A percentile compares a stretch with the other conserved stretches of the same genome.
phyloP scores from a whole-genome alignment of 1,140 invertebrate species.

The Drosophila pallidifrons region DNA sequence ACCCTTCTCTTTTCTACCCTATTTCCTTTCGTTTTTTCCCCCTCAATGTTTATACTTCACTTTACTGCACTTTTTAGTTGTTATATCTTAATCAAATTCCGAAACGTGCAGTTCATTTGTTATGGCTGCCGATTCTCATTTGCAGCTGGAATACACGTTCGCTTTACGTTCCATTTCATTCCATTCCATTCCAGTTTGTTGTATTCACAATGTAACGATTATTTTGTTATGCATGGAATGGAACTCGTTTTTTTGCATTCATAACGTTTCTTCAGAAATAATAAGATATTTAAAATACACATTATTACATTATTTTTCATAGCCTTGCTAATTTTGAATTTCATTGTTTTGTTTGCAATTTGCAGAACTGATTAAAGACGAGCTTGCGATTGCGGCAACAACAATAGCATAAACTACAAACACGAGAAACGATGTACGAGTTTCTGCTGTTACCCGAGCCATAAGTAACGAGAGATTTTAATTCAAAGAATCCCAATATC shows the following conservation, averaged over 20 bases:
- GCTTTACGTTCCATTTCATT: constrained; percentile 6
- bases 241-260: no score
- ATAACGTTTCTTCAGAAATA: no score
- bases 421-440: constrained; percentile 32
- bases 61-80: neutral
- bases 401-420: neutral
- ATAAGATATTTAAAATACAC: no score
- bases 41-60: no score
- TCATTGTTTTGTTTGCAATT: neutral
- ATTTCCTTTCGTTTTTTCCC: neutral
- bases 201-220: no score
- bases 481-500: neutral
- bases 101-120: constrained; percentile 42
- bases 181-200: neutral
- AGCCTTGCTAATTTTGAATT: no score
- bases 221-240: no score
- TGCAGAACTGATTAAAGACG: constrained; percentile 26
- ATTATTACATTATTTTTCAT: neutral
- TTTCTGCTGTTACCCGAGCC: constrained; percentile 3
- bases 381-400: neutral
- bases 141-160: constrained; percentile 25
- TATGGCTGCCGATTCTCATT: neutral
- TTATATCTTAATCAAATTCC: constrained; percentile 47
- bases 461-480: constrained; percentile 25
- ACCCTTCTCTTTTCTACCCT: neutral